Conservation (phyloP, 2,113 vertebrate species). For the Atractosteus spatula region DNA sequence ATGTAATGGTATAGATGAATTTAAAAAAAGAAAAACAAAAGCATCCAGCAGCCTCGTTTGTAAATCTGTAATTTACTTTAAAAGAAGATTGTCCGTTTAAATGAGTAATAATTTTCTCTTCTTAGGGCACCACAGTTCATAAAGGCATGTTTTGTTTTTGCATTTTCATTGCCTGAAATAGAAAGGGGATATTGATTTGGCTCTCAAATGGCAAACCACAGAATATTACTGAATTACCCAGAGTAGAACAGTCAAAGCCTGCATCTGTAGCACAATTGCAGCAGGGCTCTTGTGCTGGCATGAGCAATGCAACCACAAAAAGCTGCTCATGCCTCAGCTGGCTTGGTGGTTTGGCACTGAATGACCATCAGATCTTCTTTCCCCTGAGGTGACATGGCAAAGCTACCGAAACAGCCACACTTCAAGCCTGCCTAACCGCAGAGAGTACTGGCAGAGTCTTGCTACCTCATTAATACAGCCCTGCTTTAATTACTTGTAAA, state of each 20-base stretch:
- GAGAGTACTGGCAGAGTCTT: background rate
- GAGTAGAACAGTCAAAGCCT: slow-evolving; percentile 42
- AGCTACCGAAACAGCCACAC: slow-evolving; percentile 49
- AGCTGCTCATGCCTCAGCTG: slow-evolving; percentile 49
- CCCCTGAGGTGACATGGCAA: slow-evolving; percentile 53
- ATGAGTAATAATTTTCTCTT: background rate
- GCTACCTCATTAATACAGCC: background rate
- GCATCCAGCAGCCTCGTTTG: too few relatives aligned
- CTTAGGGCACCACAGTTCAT: background rate
- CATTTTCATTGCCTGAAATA: background rate
- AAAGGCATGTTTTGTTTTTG: background rate
- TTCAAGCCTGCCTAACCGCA: slow-evolving; percentile 29
- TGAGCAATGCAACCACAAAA: slow-evolving; percentile 58
- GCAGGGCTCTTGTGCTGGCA: slow-evolving; percentile 56
- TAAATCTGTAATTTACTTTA: too few relatives aligned
- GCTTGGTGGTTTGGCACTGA: slow-evolving; percentile 63
- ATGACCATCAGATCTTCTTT: slow-evolving; percentile 25
- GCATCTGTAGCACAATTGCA: slow-evolving; percentile 61
- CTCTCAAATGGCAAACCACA: background rate
- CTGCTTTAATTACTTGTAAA: slow-evolving; percentile 3
- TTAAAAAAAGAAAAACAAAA: too few relatives aligned
- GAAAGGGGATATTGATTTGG: background rate
- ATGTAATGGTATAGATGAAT: too few relatives aligned
- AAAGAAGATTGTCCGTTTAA: background rate
- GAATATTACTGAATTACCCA: slow-evolving; percentile 4